Evolutionary conservation across 2,797 vertebrate species (phyloP).

Genomic region (Cuculus canorus): DNA sequence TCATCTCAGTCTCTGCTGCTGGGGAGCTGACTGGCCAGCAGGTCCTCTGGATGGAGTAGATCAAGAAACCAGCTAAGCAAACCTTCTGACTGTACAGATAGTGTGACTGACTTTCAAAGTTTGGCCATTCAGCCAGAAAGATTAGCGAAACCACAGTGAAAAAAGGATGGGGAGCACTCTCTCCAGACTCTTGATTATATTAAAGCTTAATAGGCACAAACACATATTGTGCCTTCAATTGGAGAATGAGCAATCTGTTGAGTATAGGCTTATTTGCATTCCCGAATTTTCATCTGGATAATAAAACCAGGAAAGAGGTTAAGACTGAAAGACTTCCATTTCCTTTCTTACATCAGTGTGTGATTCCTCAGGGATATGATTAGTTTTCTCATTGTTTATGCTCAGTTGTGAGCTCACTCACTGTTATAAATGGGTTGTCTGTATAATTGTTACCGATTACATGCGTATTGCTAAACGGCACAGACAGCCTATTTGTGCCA

Average conservation of each 20-base stretch:
- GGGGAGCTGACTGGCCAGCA: background rate
- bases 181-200: background rate
- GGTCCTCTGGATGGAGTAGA: background rate
- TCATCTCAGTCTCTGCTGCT: background rate
- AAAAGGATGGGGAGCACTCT: background rate
- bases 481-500: constrained; percentile 67
- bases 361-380: constrained; percentile 20
- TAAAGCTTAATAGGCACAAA: background rate
- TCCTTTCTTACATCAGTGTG: constrained; percentile 26
- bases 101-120: background rate
- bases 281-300: background rate
- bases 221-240: background rate
- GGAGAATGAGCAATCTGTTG: background rate
- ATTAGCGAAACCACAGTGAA: background rate
- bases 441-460: constrained; percentile 66
- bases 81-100: background rate
- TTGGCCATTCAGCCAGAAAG: background rate
- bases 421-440: constrained; percentile 49
- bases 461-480: constrained; percentile 63
- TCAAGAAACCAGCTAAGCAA: background rate
- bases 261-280: background rate
- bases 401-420: constrained; percentile 40
- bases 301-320: constrained; percentile 16
- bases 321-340: background rate
- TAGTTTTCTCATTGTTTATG: constrained; percentile 24